These are phyloP conservation scores for Caenorhabditis doughertyi DNA, from an alignment of 2,888 invertebrate genomes.

Conservation along the genomic window DNA sequence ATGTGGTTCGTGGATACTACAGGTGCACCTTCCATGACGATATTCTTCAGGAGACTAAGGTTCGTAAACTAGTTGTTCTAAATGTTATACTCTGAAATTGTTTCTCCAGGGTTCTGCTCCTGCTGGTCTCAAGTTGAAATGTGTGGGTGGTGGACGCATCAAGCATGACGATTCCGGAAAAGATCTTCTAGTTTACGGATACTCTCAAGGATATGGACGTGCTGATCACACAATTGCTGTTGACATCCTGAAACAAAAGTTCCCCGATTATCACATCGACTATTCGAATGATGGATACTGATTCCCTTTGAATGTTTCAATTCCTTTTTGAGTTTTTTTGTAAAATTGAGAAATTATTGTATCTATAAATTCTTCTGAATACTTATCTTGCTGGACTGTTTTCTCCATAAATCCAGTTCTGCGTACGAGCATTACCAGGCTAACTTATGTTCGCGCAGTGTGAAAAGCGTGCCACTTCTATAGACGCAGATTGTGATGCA, in stretches of 20 bases:
- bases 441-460: too few relatives aligned
- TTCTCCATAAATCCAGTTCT: too few relatives aligned
- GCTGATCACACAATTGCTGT: slow-evolving; percentile 92
- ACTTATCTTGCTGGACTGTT: too few relatives aligned
- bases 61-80: background rate
- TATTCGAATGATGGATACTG: slow-evolving; percentile 92
- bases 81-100: background rate
- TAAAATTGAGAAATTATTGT: too few relatives aligned
- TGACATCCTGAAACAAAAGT: slow-evolving; percentile 88
- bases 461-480: background rate
- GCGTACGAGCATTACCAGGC: too few relatives aligned
- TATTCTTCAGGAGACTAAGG: slow-evolving; percentile 87
- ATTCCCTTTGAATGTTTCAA: background rate
- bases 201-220: slow-evolving; percentile 91
- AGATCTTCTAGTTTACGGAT: slow-evolving; percentile 92
- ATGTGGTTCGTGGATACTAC: slow-evolving; percentile 79
- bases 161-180: slow-evolving; percentile 89
- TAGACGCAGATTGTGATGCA: slow-evolving; percentile 27
- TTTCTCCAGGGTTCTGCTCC: slow-evolving; percentile 31
- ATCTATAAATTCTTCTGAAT: too few relatives aligned
- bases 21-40: slow-evolving; percentile 86
- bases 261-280: slow-evolving; percentile 88
- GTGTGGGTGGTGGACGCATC: slow-evolving; percentile 94
- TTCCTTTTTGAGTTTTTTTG: background rate
- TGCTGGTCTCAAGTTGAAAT: slow-evolving; percentile 83